Base-by-base conservation (phyloP, 2,113 vertebrate genomes). In the Hystrix brachyura region DNA sequence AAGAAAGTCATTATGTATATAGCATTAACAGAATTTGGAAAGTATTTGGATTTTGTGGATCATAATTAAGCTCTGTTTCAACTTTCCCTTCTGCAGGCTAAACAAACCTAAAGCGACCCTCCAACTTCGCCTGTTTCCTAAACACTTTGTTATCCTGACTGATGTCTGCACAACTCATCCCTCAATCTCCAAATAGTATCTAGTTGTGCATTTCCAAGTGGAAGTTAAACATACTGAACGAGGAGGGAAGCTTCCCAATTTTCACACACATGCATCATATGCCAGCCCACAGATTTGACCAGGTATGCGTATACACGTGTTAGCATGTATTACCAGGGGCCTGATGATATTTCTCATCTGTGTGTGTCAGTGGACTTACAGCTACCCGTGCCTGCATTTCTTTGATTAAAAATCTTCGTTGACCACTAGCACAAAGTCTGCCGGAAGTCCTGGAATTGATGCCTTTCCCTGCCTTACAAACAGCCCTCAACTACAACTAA, bases 1-100 rank as follows among this genome's bases (percentile, higher is more conserved):
- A 82, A 89, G 29, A 76, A 81, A 57, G 53, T 71, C 53, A 38
- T 23, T 71, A 27, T 57, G 60, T 46, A 60, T 83, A 2, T 25
- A 65, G 34, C 65, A 88, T 65, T 55, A 96, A 84, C 78, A 93
- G 43, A 81, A 92, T 91, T 76, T 88, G 57, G 29, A 94, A 96
- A 93, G 51, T 38, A 43, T 76, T 91, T 90, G 7, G 27, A 94
- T 83, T 96, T 78, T 90, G 48, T 38, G 17, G 46, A 43, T 93
- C 91, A 46, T 88, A 87, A 89, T 92, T 92, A 96, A 87, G 51
- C 13, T 95, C 48, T 53, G 14, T 95, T 94, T 96, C 82, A 95
- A 78, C 59, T 53, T 79, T 92, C 79, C 60, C 71, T 76, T 95
- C 51, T 82, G 48, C 17, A 72, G 59, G 23, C 53, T 85, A 78